These are phyloP conservation scores for Dynastes hyllus DNA, from an alignment of 2,888 invertebrate species.

Conservation along the genomic window DNA sequence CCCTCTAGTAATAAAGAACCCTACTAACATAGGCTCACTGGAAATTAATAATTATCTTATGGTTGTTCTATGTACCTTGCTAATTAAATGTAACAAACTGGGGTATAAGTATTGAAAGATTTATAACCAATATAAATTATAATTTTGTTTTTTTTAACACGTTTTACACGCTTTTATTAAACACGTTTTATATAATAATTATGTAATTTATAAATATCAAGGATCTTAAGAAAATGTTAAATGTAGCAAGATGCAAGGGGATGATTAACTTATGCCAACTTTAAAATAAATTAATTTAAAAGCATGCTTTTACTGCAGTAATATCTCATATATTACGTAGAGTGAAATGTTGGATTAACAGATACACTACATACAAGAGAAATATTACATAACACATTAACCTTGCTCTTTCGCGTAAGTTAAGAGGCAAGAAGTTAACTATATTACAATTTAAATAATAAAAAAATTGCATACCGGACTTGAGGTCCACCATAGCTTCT, in stretches of 20 bases:
- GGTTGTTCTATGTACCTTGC: neutral
- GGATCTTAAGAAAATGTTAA: neutral
- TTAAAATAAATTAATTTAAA: neutral
- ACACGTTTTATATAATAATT: neutral
- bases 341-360: neutral
- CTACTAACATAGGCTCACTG: neutral
- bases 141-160: neutral
- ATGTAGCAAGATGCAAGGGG: neutral
- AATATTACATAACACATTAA: conserved; percentile 41
- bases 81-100: neutral
- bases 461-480: conserved; percentile 78
- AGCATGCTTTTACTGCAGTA: neutral
- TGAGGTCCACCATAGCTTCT: conserved; percentile 85
- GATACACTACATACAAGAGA: neutral
- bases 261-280: neutral
- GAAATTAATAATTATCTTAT: conserved; percentile 30
- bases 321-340: neutral
- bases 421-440: neutral
- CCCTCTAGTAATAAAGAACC: conserved; percentile 13
- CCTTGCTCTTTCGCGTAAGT: conserved; percentile 17
- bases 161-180: neutral
- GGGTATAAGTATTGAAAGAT: no score
- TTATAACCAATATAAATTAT: no score
- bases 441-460: neutral
- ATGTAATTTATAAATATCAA: conserved; percentile 11